Conservation (phyloP, 2,797 vertebrate genomes). For the Danio kyathit region DNA sequence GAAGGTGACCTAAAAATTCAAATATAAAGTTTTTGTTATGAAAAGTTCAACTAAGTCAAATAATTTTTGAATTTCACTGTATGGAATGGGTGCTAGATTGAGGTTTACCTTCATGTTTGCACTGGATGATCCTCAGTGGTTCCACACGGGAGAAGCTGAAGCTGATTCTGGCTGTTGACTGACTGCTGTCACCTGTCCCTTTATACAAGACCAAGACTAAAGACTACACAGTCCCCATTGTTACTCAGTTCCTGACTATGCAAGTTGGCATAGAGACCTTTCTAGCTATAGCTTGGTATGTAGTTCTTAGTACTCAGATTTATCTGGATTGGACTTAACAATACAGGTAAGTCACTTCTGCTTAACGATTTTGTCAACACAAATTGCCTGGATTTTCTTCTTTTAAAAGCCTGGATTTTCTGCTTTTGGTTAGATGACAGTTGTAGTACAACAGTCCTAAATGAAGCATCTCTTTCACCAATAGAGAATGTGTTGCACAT, state of each 20-base stretch:
- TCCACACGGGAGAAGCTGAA: neutral
- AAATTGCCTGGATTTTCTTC: no score
- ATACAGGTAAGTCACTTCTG: no score
- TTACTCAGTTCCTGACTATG: conserved; percentile 39
- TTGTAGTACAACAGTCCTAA: no score
- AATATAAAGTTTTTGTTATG: neutral
- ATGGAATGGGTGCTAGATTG: no score
- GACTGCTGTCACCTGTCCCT: neutral
- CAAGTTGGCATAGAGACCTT: conserved; percentile 61
- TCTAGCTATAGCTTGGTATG: neutral
- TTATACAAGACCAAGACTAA: neutral
- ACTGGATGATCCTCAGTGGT: neutral
- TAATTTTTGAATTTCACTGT: no score
- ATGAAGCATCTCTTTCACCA: no score
- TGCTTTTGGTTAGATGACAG: no score
- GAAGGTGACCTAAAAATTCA: neutral
- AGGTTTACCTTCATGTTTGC: neutral
- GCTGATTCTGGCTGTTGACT: conserved; percentile 38
- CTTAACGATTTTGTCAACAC: no score
- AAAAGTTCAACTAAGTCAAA: no score
- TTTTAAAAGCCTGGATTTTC: no score
- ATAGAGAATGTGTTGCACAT: no score
- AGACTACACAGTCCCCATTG: conserved; percentile 1
- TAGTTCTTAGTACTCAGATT: neutral
- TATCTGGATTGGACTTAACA: no score